Base-by-base conservation (phyloP, 2,797 vertebrate genomes). In the Xyrichtys novacula region DNA sequence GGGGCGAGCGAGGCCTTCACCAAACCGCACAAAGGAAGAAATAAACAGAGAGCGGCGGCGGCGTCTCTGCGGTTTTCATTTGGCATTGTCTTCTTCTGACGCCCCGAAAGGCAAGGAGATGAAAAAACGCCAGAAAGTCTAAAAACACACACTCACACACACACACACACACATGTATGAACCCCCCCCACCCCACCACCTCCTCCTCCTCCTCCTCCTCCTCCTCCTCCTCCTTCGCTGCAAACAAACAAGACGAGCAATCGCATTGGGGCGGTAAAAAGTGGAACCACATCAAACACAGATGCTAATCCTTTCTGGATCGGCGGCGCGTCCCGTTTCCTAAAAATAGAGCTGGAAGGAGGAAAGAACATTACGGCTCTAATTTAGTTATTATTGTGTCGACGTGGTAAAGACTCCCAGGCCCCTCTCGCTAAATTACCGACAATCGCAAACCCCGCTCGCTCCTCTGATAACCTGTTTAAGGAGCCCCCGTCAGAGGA, bases 211-310 rank as follows among this genome's bases (percentile, higher is more conserved):
- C 60, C 46, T 15, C 53, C 53, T 26, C 69, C 50, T 40, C 71
- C 90, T 87, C 82, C 50, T 40, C 72, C 89, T 87, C 82, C 76
- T 75, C 64, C 69, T 20, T 54, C 44, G 20, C 43, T 74, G 53
- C 69, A 91, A 88, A 89, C 89, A 85, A 87, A 74, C 75, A 87
- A 73, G 43, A 61, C 25, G 25, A 80, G 84, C 74, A 91, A 92
- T 91, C 88, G 80, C 79, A 73, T 93, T 91, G 70, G 61, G 70
- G 56, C 29, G 73, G 75, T 62, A 76, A 84, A 83, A 74, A 80
- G 89, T 93, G 93, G 91, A 93, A 93, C 87, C 89, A 91, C 90
- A 92, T 94, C 92, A 93, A 93, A 92, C 88, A 84, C 78, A 74
- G 85, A 88, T 86, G 88, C 74, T 93, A 94, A 93, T 93, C 93